A percentile compares a stretch with the other conserved stretches of the same genome.
These are phyloP conservation scores for Halcyon smyrnensis DNA, from an alignment of 2,797 vertebrate genomes.

Conservation along the genomic window DNA sequence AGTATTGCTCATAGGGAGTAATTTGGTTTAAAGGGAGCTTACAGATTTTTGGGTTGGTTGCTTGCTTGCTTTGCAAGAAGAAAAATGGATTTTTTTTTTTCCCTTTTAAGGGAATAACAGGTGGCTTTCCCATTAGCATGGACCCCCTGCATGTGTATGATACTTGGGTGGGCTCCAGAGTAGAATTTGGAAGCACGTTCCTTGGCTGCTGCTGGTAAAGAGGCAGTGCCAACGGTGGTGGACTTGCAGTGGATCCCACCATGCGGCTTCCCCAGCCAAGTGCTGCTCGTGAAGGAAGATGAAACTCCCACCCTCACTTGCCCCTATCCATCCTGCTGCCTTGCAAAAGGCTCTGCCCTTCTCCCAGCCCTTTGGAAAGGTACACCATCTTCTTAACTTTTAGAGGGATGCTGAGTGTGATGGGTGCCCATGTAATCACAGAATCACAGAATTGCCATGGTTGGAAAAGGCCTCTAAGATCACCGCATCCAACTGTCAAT, in stretches of 20 bases:
- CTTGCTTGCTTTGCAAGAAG: background rate
- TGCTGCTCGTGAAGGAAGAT: background rate
- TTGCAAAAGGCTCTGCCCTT: background rate
- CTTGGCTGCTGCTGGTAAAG: background rate
- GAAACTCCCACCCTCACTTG: rapidly evolving
- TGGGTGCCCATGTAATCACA: too few species aligned
- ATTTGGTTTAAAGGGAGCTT: background rate
- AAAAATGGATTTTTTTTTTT: background rate
- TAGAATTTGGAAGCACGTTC: background rate
- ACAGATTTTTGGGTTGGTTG: background rate
- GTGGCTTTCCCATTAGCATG: background rate
- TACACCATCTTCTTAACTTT: rapidly evolving
- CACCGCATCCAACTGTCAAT: too few species aligned
- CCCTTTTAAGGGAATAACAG: background rate
- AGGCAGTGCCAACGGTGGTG: rapidly evolving
- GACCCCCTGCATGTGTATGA: background rate
- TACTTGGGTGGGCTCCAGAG: background rate
- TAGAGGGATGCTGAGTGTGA: too few species aligned
- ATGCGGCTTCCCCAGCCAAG: background rate
- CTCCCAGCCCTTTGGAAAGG: background rate
- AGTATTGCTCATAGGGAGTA: background rate
- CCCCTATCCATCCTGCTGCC: rapidly evolving
- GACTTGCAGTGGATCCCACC: background rate
- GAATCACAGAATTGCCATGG: too few species aligned
- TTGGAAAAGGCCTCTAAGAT: too few species aligned